Evolutionary conservation across 2,113 vertebrate species (phyloP), one percentile per base, ranked within the genome.

Genomic region (Beaufortia kweichowensis): DNA sequence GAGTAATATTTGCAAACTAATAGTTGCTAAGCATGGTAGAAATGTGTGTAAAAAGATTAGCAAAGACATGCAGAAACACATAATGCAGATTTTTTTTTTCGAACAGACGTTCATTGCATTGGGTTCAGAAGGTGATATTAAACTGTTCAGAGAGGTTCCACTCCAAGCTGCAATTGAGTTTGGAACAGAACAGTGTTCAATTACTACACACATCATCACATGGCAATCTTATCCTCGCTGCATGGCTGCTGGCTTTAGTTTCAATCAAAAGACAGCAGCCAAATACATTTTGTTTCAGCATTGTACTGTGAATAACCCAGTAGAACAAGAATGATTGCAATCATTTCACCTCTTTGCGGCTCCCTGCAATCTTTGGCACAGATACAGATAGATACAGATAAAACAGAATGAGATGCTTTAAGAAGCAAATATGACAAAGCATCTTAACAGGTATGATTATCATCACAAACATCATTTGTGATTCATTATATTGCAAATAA

Each of bases 81-180:
- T 3, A 9, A 10, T 17, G 64, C 76, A 71, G 46, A 55, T 60
- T 55, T 21, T 62, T 64, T 63, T 50, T 63, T 28, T n/a, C n/a
- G 39, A 62, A 23, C 29, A 78, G 46, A 71, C 66, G 61, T 72
- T 56, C 31, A 65, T 56, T 65, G 46, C 70, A 23, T 55, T 57
- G 68, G 21, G 48, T 31, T 72, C 70, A 73, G 39, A 74, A 23
- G 56, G 29, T 46, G 62, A 72, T 57, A 31, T 29, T 57, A 64
- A 79, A 65, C 31, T 63, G 46, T 23, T 55, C 43, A 23, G 31
- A 63, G 59, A 19, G 31, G 56, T 74, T 61, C 24, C 35, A 72
- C 66, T 67, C 21, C 48, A 28, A 41, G 56, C 67, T 63, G 41
- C 21, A 39, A 63, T 28, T 6, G 19, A 29, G 57, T 74, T 61